Conservation (phyloP, 2,888 invertebrate species). For the Ctena decussata region DNA sequence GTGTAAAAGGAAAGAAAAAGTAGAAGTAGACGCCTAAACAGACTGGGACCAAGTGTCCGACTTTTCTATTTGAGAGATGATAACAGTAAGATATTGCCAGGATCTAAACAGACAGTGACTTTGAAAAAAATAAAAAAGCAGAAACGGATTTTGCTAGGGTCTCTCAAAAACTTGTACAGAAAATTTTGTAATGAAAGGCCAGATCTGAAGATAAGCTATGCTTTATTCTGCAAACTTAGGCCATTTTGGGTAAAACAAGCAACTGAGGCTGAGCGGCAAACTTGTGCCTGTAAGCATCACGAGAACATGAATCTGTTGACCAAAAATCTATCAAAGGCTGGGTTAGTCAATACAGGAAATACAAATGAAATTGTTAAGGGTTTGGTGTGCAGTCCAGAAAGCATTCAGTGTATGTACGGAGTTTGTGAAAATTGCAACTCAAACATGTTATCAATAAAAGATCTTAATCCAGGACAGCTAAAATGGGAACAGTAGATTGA, state of each 20-base stretch:
- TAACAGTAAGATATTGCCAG: conserved; percentile 38
- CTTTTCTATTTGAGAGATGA: conserved; percentile 49
- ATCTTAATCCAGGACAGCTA: no score
- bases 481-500: no score
- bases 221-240: conserved; percentile 40
- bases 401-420: no score
- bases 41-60: not conserved
- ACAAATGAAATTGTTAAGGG: no score
- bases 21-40: no score
- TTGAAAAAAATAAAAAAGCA: conserved; percentile 42
- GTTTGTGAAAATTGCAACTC: no score
- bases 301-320: no score
- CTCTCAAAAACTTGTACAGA: conserved; percentile 28
- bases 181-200: conserved; percentile 36
- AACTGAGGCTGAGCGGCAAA: conserved; percentile 44
- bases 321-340: no score
- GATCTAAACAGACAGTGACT: conserved; percentile 38
- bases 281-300: conserved; percentile 48
- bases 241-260: conserved; percentile 52
- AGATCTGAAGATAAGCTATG: conserved; percentile 18
- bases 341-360: no score
- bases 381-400: no score
- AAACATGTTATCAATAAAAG: no score
- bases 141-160: conserved; percentile 33
- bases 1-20: no score